A percentile compares a stretch with the other conserved stretches of the same genome.
Evolutionary conservation across 2,888 invertebrate species (phyloP).

Genomic region (Pandemis corylana): DNA sequence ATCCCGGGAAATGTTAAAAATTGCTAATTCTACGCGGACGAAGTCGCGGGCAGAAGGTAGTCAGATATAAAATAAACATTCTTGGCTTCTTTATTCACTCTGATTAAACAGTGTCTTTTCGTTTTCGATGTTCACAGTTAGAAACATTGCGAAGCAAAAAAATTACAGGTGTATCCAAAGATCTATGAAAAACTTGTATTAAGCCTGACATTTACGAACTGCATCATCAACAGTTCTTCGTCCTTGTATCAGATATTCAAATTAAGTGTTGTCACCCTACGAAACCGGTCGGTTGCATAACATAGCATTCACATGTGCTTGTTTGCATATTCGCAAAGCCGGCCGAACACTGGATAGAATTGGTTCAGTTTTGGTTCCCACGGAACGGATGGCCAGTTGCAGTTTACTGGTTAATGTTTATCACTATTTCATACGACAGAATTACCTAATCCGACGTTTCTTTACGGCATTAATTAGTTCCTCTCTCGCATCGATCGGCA

Average conservation of each 20-base stretch:
- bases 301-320: conserved; percentile 11
- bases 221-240: conserved; percentile 30
- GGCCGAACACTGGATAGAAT: conserved; percentile 33
- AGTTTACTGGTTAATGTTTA: not conserved
- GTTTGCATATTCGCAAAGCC: conserved; percentile 30
- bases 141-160: not conserved
- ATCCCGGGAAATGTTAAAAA: too few species aligned
- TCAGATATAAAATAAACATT: not conserved
- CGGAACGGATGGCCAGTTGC: conserved; percentile 20
- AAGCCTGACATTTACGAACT: conserved; percentile 30
- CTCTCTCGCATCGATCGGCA: too few species aligned
- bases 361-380: conserved; percentile 32
- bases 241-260: conserved; percentile 59
- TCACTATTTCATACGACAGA: not conserved
- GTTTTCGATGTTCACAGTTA: not conserved
- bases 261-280: conserved; percentile 43
- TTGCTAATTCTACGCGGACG: too few species aligned
- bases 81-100: not conserved
- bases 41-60: not conserved
- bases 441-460: too few species aligned
- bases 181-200: conserved; percentile 22
- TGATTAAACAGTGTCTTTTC: not conserved
- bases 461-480: too few species aligned
- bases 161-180: not conserved
- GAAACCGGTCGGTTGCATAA: conserved; percentile 53